These are phyloP conservation scores for Hirtodrosophila trivittata DNA, from an alignment of 2,888 invertebrate genomes.

Conservation along the genomic window DNA sequence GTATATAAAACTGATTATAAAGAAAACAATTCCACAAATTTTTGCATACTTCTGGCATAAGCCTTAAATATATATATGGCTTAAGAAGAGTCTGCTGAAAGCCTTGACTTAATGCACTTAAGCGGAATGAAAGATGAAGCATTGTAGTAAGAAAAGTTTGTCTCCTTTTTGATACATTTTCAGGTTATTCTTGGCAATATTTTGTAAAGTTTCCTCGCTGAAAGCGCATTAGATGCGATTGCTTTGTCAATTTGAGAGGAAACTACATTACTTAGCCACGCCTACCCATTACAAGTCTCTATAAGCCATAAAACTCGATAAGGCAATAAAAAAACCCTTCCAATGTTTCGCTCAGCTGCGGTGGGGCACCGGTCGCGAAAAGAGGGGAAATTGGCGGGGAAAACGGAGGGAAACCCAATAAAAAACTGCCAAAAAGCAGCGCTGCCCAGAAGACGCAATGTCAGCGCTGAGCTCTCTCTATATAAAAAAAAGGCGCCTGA, in stretches of 20 bases:
- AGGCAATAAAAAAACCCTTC: conserved; percentile 59
- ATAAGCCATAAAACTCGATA: conserved; percentile 72
- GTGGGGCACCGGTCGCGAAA: not conserved
- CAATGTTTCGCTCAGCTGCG: conserved; percentile 8
- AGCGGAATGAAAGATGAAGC: too few species aligned
- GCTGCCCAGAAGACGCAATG: conserved; percentile 54
- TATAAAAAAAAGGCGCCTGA: conserved; percentile 21
- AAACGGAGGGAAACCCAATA: conserved; percentile 58
- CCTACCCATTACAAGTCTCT: conserved; percentile 56
- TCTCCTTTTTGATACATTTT: not conserved
- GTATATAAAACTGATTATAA: too few species aligned
- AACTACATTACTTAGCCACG: conserved; percentile 50
- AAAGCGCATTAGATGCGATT: conserved; percentile 28
- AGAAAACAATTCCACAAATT: too few species aligned
- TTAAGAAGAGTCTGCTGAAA: too few species aligned
- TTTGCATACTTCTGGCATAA: too few species aligned
- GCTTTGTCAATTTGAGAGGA: conserved; percentile 47
- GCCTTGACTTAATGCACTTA: too few species aligned
- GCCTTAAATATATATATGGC: too few species aligned
- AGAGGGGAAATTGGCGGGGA: not conserved
- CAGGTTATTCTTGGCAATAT: not conserved
- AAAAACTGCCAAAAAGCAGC: conserved; percentile 71
- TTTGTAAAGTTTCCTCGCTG: conserved; percentile 1
- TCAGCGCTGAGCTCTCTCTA: conserved; percentile 30
- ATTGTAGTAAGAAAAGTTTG: too few species aligned